Evolutionary conservation across 2,797 vertebrate genomes (phyloP).

Genomic region (Knipowitschia caucasica): DNA sequence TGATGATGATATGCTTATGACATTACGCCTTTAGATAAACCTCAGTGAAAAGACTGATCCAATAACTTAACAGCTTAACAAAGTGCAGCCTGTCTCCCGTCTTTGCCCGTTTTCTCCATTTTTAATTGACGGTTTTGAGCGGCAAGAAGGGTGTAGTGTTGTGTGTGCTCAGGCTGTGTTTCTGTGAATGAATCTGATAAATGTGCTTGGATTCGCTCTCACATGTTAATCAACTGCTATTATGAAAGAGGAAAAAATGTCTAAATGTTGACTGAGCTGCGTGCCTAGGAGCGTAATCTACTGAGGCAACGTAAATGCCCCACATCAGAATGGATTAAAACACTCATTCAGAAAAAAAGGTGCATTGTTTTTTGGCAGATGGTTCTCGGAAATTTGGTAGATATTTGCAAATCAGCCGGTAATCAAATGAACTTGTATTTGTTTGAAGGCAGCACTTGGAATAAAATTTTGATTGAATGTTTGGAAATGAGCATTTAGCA

Average conservation of each 20-base stretch:
- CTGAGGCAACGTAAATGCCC: conserved; percentile 70
- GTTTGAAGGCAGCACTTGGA: not conserved
- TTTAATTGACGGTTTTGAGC: conserved; percentile 71
- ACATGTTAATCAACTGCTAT: conserved; percentile 67
- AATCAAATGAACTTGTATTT: too few relatives aligned
- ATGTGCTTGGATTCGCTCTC: conserved; percentile 61
- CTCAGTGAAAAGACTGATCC: conserved; percentile 72
- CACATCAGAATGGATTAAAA: conserved; percentile 54
- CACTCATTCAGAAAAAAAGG: conserved; percentile 2
- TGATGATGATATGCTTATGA: conserved; percentile 69
- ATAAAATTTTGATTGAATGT: too few relatives aligned
- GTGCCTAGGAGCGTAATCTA: conserved; percentile 69
- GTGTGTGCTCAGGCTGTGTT: conserved; percentile 40
- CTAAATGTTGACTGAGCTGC: conserved; percentile 67
- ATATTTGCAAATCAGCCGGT: too few relatives aligned
- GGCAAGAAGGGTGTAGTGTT: conserved; percentile 44
- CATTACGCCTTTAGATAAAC: conserved; percentile 69
- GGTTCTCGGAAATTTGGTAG: too few relatives aligned
- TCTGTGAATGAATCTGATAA: conserved; percentile 72
- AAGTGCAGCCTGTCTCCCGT: conserved; percentile 66
- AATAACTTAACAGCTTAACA: conserved; percentile 69
- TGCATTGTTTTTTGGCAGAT: too few relatives aligned
- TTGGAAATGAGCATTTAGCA: not conserved
- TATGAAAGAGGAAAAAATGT: conserved; percentile 60
- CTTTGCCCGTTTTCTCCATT: conserved; percentile 61